Conservation (phyloP, 1,140 invertebrate genomes). For the Drosophila subpulchrella region DNA sequence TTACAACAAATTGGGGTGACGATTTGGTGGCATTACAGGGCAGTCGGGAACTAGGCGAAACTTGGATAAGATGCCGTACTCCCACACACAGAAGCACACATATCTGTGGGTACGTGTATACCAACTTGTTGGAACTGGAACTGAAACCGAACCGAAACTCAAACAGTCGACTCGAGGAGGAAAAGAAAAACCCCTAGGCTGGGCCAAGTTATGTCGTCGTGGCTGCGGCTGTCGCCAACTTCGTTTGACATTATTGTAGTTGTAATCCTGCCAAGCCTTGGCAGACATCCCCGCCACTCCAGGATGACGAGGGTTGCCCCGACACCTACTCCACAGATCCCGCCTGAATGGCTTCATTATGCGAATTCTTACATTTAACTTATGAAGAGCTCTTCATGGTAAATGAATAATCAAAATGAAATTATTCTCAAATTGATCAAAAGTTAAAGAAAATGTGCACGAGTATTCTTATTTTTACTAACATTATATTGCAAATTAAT, state of each 20-base stretch:
- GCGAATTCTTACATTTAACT: neutral
- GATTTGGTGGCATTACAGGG: constrained; percentile 61
- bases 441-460: too few relatives aligned
- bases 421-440: too few relatives aligned
- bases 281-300: constrained; percentile 11
- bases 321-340: neutral
- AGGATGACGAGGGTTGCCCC: constrained; percentile 11
- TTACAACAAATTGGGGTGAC: constrained; percentile 80
- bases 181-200: neutral
- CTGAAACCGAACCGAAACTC: constrained; percentile 63
- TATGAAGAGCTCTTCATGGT: neutral
- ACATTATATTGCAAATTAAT: too few relatives aligned
- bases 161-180: constrained; percentile 41
- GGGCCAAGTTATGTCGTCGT: constrained; percentile 22
- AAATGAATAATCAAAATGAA: too few relatives aligned
- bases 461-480: too few relatives aligned
- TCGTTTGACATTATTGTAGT: constrained; percentile 65
- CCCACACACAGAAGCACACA: constrained; percentile 7
- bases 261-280: constrained; percentile 56
- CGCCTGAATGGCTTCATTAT: neutral
- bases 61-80: constrained; percentile 52
- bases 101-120: neutral
- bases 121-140: neutral
- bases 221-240: constrained; percentile 54
- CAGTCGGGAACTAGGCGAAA: constrained; percentile 52